phyloP scores from a whole-genome alignment of 2,113 vertebrate species.

The Ranitomeya imitator region DNA sequence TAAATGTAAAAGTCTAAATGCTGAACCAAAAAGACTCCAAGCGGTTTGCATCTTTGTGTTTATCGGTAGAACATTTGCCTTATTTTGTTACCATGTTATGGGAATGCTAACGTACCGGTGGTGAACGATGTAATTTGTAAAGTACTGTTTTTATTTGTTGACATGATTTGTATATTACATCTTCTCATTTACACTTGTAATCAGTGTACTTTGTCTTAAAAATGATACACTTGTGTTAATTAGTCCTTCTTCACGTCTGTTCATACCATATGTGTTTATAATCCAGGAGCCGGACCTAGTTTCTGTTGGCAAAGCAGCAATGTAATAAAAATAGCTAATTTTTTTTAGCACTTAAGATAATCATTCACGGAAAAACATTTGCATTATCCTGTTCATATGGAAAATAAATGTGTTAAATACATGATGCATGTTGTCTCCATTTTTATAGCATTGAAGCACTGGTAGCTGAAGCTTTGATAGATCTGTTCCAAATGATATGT shows the following conservation, averaged over 20 bases:
- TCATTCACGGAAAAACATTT: not conserved
- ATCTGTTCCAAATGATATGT: not conserved
- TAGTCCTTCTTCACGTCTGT: not conserved
- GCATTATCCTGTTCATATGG: not conserved
- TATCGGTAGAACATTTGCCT: not conserved
- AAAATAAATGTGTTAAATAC: not conserved
- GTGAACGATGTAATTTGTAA: not conserved
- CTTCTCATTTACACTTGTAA: not conserved
- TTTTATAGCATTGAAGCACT: not conserved
- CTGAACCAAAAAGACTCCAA: no score
- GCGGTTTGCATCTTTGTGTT: not conserved
- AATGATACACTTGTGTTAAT: not conserved
- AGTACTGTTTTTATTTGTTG: slow-evolving; percentile 4
- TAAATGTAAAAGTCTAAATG: not conserved
- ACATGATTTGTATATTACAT: not conserved
- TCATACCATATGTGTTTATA: not conserved
- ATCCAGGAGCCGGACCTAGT: not conserved
- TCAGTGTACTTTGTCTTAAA: slow-evolving; percentile 10
- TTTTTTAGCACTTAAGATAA: not conserved
- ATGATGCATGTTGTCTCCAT: not conserved
- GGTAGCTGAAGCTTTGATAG: no score
- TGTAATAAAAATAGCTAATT: not conserved
- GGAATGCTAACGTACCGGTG: not conserved
- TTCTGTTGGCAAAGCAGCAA: not conserved
- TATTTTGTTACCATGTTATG: not conserved